Percentiles rank a stretch among this genome's conserved stretches.
These are phyloP conservation scores for Megalops cyprinoides DNA, from an alignment of 2,797 vertebrate species.

Conservation along the genomic window DNA sequence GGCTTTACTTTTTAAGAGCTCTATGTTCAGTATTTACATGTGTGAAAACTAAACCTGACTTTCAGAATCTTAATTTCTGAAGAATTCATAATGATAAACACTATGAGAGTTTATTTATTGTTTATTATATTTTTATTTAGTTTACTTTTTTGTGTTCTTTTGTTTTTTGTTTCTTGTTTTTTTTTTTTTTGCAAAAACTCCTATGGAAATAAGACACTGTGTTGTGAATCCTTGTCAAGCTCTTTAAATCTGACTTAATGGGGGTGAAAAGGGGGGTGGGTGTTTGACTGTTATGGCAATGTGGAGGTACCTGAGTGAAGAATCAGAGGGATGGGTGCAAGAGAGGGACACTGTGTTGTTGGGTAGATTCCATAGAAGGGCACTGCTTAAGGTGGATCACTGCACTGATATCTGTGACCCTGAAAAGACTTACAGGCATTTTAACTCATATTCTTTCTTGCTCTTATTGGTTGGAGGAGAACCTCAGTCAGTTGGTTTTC, in stretches of 20 bases:
- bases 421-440: constrained; percentile 40
- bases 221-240: constrained; percentile 22
- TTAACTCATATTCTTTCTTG: constrained; percentile 37
- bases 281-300: background rate
- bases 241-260: background rate
- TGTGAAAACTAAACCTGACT: constrained; percentile 8
- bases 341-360: background rate
- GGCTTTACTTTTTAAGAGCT: background rate
- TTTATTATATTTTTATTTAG: constrained; percentile 16
- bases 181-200: background rate
- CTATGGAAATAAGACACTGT: background rate
- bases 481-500: constrained; percentile 19
- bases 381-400: background rate
- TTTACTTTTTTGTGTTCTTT: background rate
- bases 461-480: background rate
- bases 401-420: background rate
- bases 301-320: background rate
- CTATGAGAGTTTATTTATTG: constrained; percentile 21
- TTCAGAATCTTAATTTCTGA: constrained; percentile 28
- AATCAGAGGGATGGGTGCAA: background rate
- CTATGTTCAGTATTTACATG: background rate
- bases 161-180: constrained; percentile 15
- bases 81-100: constrained; percentile 11
- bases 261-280: background rate
- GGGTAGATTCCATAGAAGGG: background rate